Percentiles rank a stretch among this genome's conserved stretches.
These are phyloP conservation scores for Eulemur macaco DNA, from an alignment of 2,113 vertebrate genomes.

Conservation along the genomic window DNA sequence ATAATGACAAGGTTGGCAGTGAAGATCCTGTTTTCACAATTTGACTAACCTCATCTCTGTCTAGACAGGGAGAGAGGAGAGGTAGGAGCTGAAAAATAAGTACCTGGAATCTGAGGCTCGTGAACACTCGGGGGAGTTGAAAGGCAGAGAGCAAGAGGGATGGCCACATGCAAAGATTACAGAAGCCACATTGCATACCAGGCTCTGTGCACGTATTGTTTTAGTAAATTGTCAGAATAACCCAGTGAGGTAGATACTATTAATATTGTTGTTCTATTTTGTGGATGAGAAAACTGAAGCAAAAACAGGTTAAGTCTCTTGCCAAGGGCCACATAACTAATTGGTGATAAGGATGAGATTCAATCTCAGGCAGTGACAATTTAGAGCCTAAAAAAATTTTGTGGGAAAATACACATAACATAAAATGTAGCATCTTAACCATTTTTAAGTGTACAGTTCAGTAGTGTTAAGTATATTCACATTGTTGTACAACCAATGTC, in stretches of 20 bases:
- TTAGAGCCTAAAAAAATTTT: not conserved
- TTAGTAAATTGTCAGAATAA: not conserved
- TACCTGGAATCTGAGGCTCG: not conserved
- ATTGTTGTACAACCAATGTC: not conserved
- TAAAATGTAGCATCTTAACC: not conserved
- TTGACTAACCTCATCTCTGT: not conserved
- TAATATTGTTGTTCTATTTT: not conserved
- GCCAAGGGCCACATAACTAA: not conserved
- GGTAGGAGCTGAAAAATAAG: not conserved
- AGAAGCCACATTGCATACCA: not conserved
- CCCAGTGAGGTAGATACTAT: not conserved
- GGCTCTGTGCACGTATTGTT: not conserved
- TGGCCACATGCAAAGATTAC: not conserved
- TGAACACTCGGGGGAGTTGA: not conserved
- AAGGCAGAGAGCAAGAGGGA: not conserved
- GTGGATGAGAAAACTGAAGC: not conserved
- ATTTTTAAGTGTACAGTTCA: not conserved
- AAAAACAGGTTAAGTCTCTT: not conserved
- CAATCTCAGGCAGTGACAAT: not conserved
- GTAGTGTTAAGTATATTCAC: not conserved
- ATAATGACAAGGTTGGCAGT: not conserved
- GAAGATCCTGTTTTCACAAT: not conserved
- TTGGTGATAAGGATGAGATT: not conserved
- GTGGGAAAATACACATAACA: not conserved
- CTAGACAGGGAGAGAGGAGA: not conserved